A percentile compares a stretch with the other conserved stretches of the same genome.
phyloP scores from a whole-genome alignment of 2,888 invertebrate species.

The Drosophila nigricruria region DNA sequence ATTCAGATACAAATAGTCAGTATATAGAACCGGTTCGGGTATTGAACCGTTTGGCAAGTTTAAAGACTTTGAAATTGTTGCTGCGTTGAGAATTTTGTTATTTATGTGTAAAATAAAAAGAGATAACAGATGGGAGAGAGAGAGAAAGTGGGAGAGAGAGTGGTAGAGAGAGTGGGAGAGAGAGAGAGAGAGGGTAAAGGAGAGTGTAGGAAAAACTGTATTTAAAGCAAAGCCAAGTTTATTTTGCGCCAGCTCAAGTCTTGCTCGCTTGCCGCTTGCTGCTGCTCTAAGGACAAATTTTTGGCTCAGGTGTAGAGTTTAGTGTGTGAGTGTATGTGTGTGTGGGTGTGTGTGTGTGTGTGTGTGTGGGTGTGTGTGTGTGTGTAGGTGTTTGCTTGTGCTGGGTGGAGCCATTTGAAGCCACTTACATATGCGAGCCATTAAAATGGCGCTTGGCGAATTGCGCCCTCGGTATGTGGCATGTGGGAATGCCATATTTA shows the following conservation, averaged over 20 bases:
- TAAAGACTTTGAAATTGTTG: conserved; percentile 17
- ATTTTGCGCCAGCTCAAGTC: background rate
- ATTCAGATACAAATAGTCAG: too few species aligned
- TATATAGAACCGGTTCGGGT: too few species aligned
- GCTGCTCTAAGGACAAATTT: conserved; percentile 22
- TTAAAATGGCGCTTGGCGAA: conserved; percentile 44
- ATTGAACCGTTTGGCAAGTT: background rate
- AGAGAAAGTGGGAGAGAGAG: background rate
- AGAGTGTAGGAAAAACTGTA: background rate
- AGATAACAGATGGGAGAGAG: background rate
- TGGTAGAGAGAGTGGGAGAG: background rate
- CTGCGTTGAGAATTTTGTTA: background rate
- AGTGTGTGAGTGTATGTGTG: background rate
- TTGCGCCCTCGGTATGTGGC: conserved; percentile 12
- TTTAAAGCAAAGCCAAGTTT: conserved; percentile 21
- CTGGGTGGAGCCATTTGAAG: conserved; percentile 36
- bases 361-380: background rate
- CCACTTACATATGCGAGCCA: conserved; percentile 50
- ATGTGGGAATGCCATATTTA: conserved; percentile 1
- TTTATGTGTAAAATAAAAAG: background rate
- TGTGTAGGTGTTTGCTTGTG: background rate
- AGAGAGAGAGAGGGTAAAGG: too few species aligned
- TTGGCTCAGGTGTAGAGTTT: conserved; percentile 10
- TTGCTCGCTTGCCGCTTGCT: conserved; percentile 31
- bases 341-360: background rate